These are phyloP conservation scores for Drosophila lacertosa DNA, from an alignment of 1,140 invertebrate genomes.

Conservation along the genomic window DNA sequence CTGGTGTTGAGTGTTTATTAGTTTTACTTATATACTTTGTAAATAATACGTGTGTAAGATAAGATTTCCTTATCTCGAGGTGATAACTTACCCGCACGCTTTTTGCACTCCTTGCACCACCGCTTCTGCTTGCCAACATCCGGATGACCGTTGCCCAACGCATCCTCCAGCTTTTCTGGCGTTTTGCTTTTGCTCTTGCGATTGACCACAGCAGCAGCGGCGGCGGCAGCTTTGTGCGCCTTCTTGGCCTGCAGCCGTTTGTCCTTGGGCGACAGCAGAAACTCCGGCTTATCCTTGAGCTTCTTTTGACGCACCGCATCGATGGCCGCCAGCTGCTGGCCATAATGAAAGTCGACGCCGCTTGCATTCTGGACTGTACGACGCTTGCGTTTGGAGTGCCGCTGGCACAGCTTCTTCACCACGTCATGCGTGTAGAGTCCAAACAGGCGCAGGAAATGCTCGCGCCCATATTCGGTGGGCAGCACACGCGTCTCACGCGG, in stretches of 20 bases:
- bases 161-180: slow-evolving; percentile 27
- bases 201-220: slow-evolving; percentile 12
- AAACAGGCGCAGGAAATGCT: slow-evolving; percentile 73
- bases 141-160: slow-evolving; percentile 12
- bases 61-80: neutral
- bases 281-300: slow-evolving; percentile 63
- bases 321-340: slow-evolving; percentile 64
- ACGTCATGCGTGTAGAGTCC: slow-evolving; percentile 69
- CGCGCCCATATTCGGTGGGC: slow-evolving; percentile 71
- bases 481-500: slow-evolving; percentile 58
- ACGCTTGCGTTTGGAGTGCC: slow-evolving; percentile 79
- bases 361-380: slow-evolving; percentile 78
- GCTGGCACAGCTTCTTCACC: slow-evolving; percentile 69
- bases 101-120: slow-evolving; percentile 56
- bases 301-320: slow-evolving; percentile 68
- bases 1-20: no score
- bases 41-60: no score
- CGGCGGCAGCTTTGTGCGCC: slow-evolving; percentile 27
- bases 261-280: slow-evolving; percentile 66
- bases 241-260: slow-evolving; percentile 70
- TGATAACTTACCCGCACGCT: slow-evolving; percentile 40
- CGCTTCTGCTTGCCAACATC: slow-evolving; percentile 23
- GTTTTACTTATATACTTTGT: no score
- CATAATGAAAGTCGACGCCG: slow-evolving; percentile 78
- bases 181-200: slow-evolving; percentile 65